Conservation (phyloP, 35 echinoderm and acorn worm genomes). For the Lytechinus pictus region DNA sequence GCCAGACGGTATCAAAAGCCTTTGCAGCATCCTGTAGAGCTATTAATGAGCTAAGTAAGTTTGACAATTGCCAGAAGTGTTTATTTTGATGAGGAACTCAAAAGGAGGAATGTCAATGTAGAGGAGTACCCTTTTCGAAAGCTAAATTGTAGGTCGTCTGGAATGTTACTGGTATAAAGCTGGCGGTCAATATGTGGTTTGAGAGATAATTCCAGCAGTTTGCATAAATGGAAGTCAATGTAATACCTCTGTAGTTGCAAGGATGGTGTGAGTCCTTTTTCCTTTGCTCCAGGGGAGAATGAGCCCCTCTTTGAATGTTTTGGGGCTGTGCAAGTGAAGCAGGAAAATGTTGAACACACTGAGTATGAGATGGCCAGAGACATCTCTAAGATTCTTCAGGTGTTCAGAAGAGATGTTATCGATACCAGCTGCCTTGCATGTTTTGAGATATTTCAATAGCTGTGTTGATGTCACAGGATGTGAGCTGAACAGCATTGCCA, state of each 20-base stretch:
- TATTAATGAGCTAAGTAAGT: not conserved
- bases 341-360: not conserved
- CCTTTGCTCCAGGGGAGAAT: conserved; percentile 9
- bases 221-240: not conserved
- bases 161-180: not conserved
- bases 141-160: conserved; percentile 21
- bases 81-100: not conserved
- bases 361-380: not conserved
- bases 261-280: not conserved
- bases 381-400: not conserved
- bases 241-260: conserved; percentile 29
- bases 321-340: not conserved
- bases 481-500: not conserved
- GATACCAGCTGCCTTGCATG: not conserved
- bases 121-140: not conserved
- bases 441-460: conserved; percentile 4
- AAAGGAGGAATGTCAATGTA: not conserved
- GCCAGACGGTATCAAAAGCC: not conserved
- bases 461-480: not conserved
- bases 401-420: not conserved
- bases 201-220: not conserved
- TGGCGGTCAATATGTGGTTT: conserved; percentile 10
- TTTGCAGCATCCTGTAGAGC: conserved; percentile 21
- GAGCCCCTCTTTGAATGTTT: conserved; percentile 19
- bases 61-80: not conserved